Percentiles rank a stretch among this genome's conserved stretches.
Conservation (phyloP, 2,888 invertebrate genomes). For the Tromatobia lineatoria region DNA sequence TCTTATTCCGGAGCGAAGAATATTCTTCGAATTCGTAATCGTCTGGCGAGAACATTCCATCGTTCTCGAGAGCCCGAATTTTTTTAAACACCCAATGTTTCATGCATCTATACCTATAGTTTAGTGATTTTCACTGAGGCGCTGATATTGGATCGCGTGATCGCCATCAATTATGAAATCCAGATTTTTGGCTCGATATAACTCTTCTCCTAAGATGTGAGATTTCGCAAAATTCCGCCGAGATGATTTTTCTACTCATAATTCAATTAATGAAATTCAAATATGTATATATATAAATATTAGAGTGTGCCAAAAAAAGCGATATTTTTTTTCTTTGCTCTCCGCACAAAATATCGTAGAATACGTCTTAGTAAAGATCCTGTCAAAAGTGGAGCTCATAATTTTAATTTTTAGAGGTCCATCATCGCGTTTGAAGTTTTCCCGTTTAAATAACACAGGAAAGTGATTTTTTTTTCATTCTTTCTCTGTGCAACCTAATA, state of each 20-base stretch:
- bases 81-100: background rate
- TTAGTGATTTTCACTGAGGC: background rate
- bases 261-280: background rate
- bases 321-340: no score
- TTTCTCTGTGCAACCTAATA: no score
- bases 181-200: background rate
- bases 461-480: no score
- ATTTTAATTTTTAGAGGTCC: no score
- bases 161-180: constrained; percentile 36
- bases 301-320: no score
- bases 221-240: background rate
- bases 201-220: background rate
- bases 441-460: no score
- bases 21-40: constrained; percentile 18
- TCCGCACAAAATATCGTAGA: no score
- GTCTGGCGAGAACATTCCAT: background rate
- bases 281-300: background rate
- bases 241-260: background rate
- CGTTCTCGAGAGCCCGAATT: background rate
- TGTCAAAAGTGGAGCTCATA: no score
- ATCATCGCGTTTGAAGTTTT: no score
- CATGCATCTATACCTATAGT: background rate
- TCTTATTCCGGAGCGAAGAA: background rate
- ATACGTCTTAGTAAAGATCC: no score
- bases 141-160: constrained; percentile 51